A percentile compares a stretch with the other conserved stretches of the same genome.
These are phyloP conservation scores for Cephus pygmeus DNA, from an alignment of 2,888 invertebrate species.

Conservation along the genomic window DNA sequence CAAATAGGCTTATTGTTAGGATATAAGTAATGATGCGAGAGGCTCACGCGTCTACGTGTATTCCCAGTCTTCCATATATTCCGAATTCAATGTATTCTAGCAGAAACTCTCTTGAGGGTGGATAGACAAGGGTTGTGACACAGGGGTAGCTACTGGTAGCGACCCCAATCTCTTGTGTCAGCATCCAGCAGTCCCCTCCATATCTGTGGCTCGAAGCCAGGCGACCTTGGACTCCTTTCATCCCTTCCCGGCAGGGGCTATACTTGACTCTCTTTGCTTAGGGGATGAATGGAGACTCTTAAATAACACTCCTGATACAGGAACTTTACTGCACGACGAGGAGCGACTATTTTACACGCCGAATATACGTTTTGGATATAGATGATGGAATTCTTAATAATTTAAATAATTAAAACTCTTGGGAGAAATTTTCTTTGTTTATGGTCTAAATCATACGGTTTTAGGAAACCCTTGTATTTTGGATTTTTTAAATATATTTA, in stretches of 20 bases:
- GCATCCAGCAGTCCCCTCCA: conserved; percentile 32
- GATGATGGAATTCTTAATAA: not conserved
- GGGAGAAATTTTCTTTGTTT: not conserved
- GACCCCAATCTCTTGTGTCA: conserved; percentile 47
- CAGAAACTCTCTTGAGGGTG: conserved; percentile 17
- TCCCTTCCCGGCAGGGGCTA: conserved; percentile 30
- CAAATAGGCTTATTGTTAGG: not conserved
- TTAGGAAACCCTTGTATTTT: not conserved
- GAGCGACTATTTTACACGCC: no score
- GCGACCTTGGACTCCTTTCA: conserved; percentile 50
- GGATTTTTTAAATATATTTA: not conserved
- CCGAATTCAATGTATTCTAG: conserved; percentile 24
- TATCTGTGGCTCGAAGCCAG: conserved; percentile 37
- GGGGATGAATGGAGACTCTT: conserved; percentile 37
- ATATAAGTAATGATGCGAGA: not conserved
- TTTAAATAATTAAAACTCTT: not conserved
- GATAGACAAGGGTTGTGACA: conserved; percentile 24
- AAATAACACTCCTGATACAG: conserved; percentile 30
- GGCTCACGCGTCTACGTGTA: not conserved
- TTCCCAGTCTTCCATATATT: not conserved
- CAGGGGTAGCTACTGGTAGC: conserved; percentile 8
- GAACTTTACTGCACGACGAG: not conserved
- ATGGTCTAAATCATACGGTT: no score
- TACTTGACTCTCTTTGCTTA: conserved; percentile 43
- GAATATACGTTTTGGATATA: not conserved